phyloP scores from a whole-genome alignment of 2,888 invertebrate species.

The Blastobasis adustella region DNA sequence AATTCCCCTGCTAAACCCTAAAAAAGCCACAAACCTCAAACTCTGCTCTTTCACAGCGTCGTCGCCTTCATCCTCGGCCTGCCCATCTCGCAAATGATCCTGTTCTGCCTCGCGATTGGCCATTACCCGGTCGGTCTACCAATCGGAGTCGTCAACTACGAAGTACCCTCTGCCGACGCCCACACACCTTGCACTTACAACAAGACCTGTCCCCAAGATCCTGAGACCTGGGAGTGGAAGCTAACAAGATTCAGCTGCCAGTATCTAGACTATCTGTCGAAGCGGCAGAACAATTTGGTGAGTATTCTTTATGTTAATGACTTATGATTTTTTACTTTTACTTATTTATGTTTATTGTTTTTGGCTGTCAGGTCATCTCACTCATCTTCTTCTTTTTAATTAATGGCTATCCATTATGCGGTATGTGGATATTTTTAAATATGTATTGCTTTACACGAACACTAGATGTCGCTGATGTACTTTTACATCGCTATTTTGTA shows the following conservation, averaged over 20 bases:
- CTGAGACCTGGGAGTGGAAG: conserved; percentile 63
- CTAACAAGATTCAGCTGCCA: conserved; percentile 83
- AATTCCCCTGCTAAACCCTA: too few species aligned
- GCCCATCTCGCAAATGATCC: conserved; percentile 88
- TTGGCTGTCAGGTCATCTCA: too few species aligned
- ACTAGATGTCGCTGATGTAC: too few species aligned
- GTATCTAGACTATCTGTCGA: conserved; percentile 81
- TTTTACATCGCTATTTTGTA: too few species aligned
- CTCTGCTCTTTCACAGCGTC: conserved; percentile 66
- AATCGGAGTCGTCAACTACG: conserved; percentile 88
- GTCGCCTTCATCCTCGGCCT: conserved; percentile 90
- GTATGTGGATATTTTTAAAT: too few species aligned
- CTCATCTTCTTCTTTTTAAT: too few species aligned
- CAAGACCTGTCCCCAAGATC: conserved; percentile 69
- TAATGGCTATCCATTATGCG: too few species aligned
- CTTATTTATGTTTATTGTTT: too few species aligned
- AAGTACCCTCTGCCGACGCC: conserved; percentile 71
- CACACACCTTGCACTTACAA: conserved; percentile 61
- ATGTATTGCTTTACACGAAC: too few species aligned
- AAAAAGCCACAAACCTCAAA: background rate
- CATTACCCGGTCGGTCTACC: conserved; percentile 86
- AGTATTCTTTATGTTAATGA: conserved; percentile 31
- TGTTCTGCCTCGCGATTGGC: conserved; percentile 93
- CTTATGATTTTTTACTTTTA: too few species aligned
- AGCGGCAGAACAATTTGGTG: conserved; percentile 79